phyloP scores from a whole-genome alignment of 2,888 invertebrate species.

The Xestia sexstrigata region DNA sequence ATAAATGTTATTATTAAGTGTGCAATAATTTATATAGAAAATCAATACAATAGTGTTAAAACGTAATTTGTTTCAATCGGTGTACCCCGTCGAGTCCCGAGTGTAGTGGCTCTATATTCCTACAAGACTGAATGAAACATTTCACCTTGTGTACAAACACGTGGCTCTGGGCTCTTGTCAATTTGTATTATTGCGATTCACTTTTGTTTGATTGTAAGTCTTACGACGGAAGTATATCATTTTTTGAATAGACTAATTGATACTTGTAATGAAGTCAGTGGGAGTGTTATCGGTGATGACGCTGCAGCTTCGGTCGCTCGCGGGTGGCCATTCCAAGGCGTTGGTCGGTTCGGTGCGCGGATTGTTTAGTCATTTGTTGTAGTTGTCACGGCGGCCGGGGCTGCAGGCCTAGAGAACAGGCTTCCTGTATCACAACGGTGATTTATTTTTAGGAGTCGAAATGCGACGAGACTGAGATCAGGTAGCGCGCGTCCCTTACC shows the following conservation, averaged over 20 bases:
- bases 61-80: constrained; percentile 82
- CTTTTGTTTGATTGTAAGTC: constrained; percentile 69
- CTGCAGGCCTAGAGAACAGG: constrained; percentile 39
- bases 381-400: constrained; percentile 51
- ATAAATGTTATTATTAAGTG: constrained; percentile 82
- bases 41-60: constrained; percentile 83
- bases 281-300: constrained; percentile 38
- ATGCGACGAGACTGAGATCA: constrained; percentile 82
- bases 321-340: constrained; percentile 60
- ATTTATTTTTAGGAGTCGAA: constrained; percentile 74
- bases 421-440: constrained; percentile 55
- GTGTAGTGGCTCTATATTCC: constrained; percentile 79
- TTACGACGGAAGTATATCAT: constrained; percentile 71
- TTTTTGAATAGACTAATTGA: constrained; percentile 68
- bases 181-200: constrained; percentile 78
- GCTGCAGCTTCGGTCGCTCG: constrained; percentile 49
- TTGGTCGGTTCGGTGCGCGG: constrained; percentile 48
- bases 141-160: constrained; percentile 81
- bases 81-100: constrained; percentile 81
- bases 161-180: constrained; percentile 84
- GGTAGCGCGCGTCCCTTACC: constrained; percentile 67
- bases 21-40: constrained; percentile 89
- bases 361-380: constrained; percentile 56
- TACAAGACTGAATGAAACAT: constrained; percentile 89
- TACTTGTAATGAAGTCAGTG: constrained; percentile 54